Base-by-base conservation (phyloP, 2,797 vertebrate genomes). In the Notoglanidium macrostoma region DNA sequence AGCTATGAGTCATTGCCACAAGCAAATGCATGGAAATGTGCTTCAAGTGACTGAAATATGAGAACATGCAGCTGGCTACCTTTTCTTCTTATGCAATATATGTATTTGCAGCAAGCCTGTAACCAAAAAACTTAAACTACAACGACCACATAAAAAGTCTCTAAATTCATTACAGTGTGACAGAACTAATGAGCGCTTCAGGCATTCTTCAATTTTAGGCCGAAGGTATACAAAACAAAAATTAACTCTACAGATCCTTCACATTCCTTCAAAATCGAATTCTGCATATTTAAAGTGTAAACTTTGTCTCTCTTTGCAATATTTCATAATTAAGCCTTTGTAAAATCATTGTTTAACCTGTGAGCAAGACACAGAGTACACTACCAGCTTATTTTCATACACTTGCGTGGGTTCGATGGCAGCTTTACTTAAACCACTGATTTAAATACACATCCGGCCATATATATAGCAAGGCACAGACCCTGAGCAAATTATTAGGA, bases 1-100 rank as follows among this genome's bases (percentile, higher is more conserved):
- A 81, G 77, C 74, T 83, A 87, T 84, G 84, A 91, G 81, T 85
- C 79, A 83, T 93, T 92, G 85, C 94, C 94, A 94, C 92, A 95
- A 93, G 61, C 93, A 96, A 95, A 95, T 94, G 29, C 78, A 94
- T 91, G 91, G 84, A 95, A 94, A 94, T 93, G 14, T 40, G 35
- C 15, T 82, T 63, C 73, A 77, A 46, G 44, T 51, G 65, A 82
- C 70, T 80, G 51, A 29, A 59, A 85, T 14, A 79, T 85, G 54
- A 76, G 77, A 57, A 12, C 70, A 40, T 59, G 68, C 73, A 83
- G n/a, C 83, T 84, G 73, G 44, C 29, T 55, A 12, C 17, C 21
- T 46, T 85, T 82, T 82, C 32, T 65, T 46, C 26, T 74, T 44
- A 51, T 35, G 17, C 57, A 51, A 17, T 21, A 51, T 49, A 57